Evolutionary conservation across 2,113 vertebrate genomes (phyloP), one percentile per base, ranked within the genome.

Genomic region (Phrynosoma platyrhinos): DNA sequence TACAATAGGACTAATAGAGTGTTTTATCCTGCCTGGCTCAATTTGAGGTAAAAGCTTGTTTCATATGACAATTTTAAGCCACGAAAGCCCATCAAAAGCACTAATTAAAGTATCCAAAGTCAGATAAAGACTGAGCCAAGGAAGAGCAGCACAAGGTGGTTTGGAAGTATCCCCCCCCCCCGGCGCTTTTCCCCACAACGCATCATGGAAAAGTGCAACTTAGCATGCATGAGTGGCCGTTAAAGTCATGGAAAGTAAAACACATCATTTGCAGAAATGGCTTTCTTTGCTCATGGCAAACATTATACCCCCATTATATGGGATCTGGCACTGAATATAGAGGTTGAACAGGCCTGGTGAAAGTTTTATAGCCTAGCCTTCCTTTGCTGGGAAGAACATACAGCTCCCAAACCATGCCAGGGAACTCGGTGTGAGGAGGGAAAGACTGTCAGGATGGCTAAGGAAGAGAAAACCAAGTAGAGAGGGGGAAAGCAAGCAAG

Each of bases 71-170:
- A n/a, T 74, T 64, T 25, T 47, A 62, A 76, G 30, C 86, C 75
- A 47, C 32, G 25, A 71, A 83, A 83, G 64, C 74, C 82, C 62
- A 69, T 83, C 69, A 78, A 79, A 78, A 62, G 81, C 27, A 3
- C 66, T 88, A 84, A 83, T 88, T 62, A 79, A 88, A 71, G 75
- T 64, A 42, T 62, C 64, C 42, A n/a, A 82, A 83, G 71, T 82
- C 36, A n/a, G 40, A 75, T n/a, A 36, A 55, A 1, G 25, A 30
- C 27, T 40, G 47, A n/a, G 32, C 80, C 79, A 82, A 68, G 18
- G 79, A 83, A 27, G 62, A 88, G 64, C 30, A 9, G 58, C 14
- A 30, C 52, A 58, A n/a, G 79, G 68, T 82, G 74, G 71, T 76
- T 66, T n/a, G 71, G 30, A 87, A 87, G 69, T 32, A 32, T 36